phyloP scores from a whole-genome alignment of 2,888 invertebrate species.

The Ormyrus labotus region DNA sequence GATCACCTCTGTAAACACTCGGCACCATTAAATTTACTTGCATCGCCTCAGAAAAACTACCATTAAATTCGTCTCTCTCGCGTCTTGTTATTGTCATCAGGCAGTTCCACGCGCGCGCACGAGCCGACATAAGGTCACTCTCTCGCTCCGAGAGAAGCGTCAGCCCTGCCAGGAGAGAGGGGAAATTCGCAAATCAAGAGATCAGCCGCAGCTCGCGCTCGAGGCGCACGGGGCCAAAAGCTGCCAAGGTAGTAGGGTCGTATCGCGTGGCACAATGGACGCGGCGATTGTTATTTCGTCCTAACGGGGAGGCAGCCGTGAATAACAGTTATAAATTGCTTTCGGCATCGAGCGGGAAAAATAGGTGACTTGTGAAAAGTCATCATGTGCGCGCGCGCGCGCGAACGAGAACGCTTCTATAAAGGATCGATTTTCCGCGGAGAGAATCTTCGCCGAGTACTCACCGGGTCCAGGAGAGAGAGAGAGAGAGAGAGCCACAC shows the following conservation, averaged over 20 bases:
- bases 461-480: not conserved
- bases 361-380: constrained; percentile 55
- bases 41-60: constrained; percentile 16
- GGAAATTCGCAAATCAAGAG: constrained; percentile 67
- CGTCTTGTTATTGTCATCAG: not conserved
- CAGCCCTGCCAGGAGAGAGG: not conserved
- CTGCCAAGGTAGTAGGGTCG: constrained; percentile 37
- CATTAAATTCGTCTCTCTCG: not conserved
- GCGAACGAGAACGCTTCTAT: not conserved
- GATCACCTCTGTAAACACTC: not conserved
- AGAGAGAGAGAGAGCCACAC: no score
- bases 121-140: not conserved
- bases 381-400: constrained; percentile 23
- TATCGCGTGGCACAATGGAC: constrained; percentile 60
- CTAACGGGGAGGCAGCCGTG: constrained; percentile 64
- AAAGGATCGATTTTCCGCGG: constrained; percentile 55
- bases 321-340: constrained; percentile 68
- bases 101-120: not conserved
- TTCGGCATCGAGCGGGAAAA: constrained; percentile 34
- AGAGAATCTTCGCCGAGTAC: constrained; percentile 8
- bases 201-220: constrained; percentile 60
- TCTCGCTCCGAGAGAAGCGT: not conserved
- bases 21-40: constrained; percentile 18
- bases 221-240: not conserved
- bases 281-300: constrained; percentile 57